These are phyloP conservation scores for Sus scrofa DNA, from an alignment of 2,113 vertebrate species.

Conservation along the genomic window DNA sequence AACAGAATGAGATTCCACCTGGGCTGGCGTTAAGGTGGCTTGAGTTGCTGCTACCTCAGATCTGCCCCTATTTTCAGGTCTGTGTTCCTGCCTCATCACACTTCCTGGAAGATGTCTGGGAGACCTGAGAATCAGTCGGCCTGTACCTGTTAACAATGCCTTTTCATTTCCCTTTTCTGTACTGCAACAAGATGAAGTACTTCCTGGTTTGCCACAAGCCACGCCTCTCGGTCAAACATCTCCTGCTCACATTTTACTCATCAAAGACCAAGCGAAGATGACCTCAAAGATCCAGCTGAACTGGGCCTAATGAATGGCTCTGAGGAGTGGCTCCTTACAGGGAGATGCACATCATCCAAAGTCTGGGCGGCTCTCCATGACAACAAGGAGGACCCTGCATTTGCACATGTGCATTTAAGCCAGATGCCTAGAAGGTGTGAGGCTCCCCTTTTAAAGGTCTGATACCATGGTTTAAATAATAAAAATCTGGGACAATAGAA, in stretches of 20 bases:
- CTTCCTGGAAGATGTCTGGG: slow-evolving; percentile 22
- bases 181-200: slow-evolving; percentile 50
- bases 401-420: neutral
- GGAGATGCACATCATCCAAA: neutral
- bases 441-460: neutral
- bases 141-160: slow-evolving; percentile 12
- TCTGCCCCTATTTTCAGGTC: neutral
- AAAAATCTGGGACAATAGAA: slow-evolving; percentile 41
- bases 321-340: neutral
- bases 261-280: slow-evolving; percentile 73
- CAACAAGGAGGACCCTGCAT: neutral
- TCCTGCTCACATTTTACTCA: slow-evolving; percentile 46
- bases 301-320: slow-evolving; percentile 7
- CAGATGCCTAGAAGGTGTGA: neutral
- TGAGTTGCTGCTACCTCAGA: neutral
- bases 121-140: slow-evolving; percentile 4
- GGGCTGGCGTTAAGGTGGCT: neutral
- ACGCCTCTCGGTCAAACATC: slow-evolving; percentile 56
- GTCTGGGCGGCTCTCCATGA: neutral
- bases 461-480: neutral
- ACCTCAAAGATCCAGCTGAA: slow-evolving; percentile 67
- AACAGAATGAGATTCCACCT: neutral
- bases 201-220: slow-evolving; percentile 66
- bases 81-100: neutral
- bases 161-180: slow-evolving; percentile 63